phyloP scores from a whole-genome alignment of 2,797 vertebrate genomes.

The Enteromius argenteus region DNA sequence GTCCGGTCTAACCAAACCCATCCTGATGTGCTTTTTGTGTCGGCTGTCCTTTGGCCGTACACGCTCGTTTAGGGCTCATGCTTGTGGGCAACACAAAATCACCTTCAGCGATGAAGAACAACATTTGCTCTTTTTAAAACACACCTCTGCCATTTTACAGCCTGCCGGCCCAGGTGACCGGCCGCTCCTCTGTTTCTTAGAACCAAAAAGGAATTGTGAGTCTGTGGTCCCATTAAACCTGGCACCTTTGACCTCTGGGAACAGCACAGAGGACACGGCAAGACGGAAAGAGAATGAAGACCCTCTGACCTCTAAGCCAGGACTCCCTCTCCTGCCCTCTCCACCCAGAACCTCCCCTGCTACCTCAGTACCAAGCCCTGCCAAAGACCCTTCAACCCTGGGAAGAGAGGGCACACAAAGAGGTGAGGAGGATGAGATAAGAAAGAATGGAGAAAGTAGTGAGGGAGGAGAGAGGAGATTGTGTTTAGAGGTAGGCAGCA shows the following conservation, averaged over 20 bases:
- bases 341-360: conserved; percentile 72
- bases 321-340: conserved; percentile 73
- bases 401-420: conserved; percentile 69
- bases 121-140: conserved; percentile 87
- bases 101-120: conserved; percentile 87
- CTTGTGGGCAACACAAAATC: conserved; percentile 86
- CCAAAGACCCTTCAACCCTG: conserved; percentile 77
- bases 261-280: conserved; percentile 86
- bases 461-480: conserved; percentile 73
- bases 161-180: conserved; percentile 87
- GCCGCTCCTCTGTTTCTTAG: conserved; percentile 90
- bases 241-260: conserved; percentile 85
- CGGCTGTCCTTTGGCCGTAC: conserved; percentile 86
- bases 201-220: conserved; percentile 89
- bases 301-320: conserved; percentile 68
- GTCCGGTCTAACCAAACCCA: conserved; percentile 86
- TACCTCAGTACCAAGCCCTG: conserved; percentile 87
- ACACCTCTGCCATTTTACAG: conserved; percentile 90
- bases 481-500: conserved; percentile 78
- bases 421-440: conserved; percentile 47
- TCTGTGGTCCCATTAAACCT: conserved; percentile 83
- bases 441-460: conserved; percentile 45
- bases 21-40: conserved; percentile 91
- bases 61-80: conserved; percentile 85
- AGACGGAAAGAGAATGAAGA: conserved; percentile 76